These are phyloP conservation scores for Melanophora roralis DNA, from an alignment of 2,888 invertebrate species.

Conservation along the genomic window DNA sequence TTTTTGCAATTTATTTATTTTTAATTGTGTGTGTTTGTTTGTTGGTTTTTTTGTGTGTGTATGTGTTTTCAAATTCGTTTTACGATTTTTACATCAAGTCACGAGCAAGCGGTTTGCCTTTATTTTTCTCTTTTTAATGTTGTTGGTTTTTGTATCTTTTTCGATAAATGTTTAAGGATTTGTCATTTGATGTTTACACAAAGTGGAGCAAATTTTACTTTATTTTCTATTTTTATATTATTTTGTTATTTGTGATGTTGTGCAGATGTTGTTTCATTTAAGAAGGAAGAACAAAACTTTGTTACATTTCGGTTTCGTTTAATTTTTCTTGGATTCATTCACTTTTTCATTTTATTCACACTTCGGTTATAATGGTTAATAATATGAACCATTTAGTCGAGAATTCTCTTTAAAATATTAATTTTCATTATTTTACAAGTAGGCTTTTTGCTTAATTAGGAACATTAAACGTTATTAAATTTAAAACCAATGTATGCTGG, in stretches of 20 bases:
- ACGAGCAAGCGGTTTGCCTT: constrained; percentile 53
- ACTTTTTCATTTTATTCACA: constrained; percentile 38
- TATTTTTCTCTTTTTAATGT: constrained; percentile 47
- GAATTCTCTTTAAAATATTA: constrained; percentile 33
- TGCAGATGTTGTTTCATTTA: constrained; percentile 42
- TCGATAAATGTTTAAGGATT: constrained; percentile 43
- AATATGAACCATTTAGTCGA: constrained; percentile 21
- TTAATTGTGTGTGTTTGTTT: constrained; percentile 31
- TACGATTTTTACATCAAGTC: constrained; percentile 55
- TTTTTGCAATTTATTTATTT: neutral
- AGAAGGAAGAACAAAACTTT: constrained; percentile 9
- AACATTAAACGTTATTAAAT: constrained; percentile 62
- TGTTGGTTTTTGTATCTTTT: constrained; percentile 5
- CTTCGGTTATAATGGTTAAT: constrained; percentile 43
- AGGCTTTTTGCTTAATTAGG: constrained; percentile 58
- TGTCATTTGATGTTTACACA: constrained; percentile 44
- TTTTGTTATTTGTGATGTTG: constrained; percentile 18
- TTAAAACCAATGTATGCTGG: constrained; percentile 45
- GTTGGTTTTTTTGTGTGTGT: constrained; percentile 15
- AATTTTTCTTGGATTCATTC: constrained; percentile 39
- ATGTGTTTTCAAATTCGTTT: constrained; percentile 43
- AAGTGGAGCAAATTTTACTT: constrained; percentile 47
- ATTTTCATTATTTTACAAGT: neutral
- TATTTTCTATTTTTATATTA: constrained; percentile 15
- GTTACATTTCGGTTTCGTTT: constrained; percentile 30